Percentiles rank a stretch among this genome's conserved stretches.
These are phyloP conservation scores for Notocelia uddmanniana DNA, from an alignment of 2,888 invertebrate species.

Conservation along the genomic window DNA sequence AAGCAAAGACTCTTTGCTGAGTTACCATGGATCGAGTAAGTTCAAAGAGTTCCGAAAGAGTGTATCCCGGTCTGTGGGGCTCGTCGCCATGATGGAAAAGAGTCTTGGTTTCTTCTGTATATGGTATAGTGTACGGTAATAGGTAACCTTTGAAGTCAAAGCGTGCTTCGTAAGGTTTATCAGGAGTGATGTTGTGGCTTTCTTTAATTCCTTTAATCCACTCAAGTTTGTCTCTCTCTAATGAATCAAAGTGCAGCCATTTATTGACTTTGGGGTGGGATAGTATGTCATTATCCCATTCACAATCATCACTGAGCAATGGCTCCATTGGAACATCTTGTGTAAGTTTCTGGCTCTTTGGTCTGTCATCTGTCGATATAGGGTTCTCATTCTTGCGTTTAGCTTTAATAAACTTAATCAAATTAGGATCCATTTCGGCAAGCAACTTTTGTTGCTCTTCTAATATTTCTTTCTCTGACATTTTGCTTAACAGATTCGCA, in stretches of 20 bases:
- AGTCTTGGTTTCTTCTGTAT: slow-evolving; percentile 83
- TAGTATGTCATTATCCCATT: slow-evolving; percentile 86
- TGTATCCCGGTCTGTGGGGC: slow-evolving; percentile 95
- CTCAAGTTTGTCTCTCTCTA: slow-evolving; percentile 94
- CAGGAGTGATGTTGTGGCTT: slow-evolving; percentile 84
- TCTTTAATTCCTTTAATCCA: slow-evolving; percentile 92
- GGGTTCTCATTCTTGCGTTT: slow-evolving; percentile 56
- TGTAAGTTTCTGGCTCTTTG: slow-evolving; percentile 42
- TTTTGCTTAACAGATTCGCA: slow-evolving; percentile 86
- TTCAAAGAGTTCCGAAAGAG: slow-evolving; percentile 94
- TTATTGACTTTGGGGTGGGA: slow-evolving; percentile 87
- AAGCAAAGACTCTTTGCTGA: slow-evolving; percentile 93
- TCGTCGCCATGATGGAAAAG: slow-evolving; percentile 98
- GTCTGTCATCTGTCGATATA: slow-evolving; percentile 28
- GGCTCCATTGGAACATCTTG: slow-evolving; percentile 64
- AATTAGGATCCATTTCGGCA: slow-evolving; percentile 86
- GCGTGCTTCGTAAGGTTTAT: slow-evolving; percentile 90
- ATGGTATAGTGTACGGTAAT: slow-evolving; percentile 89
- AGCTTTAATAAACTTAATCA: slow-evolving; percentile 88
- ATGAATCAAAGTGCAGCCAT: slow-evolving; percentile 94
- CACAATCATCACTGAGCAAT: slow-evolving; percentile 57
- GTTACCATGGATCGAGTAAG: slow-evolving; percentile 91
- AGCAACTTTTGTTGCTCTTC: slow-evolving; percentile 90
- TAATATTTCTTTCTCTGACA: slow-evolving; percentile 91
- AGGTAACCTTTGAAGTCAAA: slow-evolving; percentile 94